A percentile compares a stretch with the other conserved stretches of the same genome.
Conservation (phyloP, 2,113 vertebrate species). For the Thinocorus orbignyianus region DNA sequence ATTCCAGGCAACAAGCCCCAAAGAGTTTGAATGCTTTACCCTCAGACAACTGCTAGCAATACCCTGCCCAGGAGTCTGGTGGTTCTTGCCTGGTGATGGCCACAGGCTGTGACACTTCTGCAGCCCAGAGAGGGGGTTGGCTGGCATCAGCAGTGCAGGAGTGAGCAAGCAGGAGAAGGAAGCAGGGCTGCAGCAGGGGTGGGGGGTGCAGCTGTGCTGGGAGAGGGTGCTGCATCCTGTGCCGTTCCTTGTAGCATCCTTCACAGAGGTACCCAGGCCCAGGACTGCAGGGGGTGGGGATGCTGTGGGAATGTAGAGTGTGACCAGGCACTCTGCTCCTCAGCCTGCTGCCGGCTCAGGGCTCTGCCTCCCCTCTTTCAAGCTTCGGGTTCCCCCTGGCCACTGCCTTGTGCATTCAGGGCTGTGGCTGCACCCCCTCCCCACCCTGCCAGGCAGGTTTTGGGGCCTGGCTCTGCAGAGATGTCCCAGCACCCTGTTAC, state of each 20-base stretch:
- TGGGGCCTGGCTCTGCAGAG: not conserved
- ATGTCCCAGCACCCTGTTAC: not conserved
- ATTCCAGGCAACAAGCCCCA: not conserved
- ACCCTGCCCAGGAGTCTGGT: not conserved
- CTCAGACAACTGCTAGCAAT: not conserved
- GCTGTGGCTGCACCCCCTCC: not conserved
- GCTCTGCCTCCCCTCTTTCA: not conserved
- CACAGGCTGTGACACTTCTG: not conserved
- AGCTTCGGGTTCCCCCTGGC: not conserved
- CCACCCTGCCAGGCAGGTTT: not conserved
- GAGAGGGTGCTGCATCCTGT: not conserved
- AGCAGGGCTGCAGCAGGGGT: fast-evolving
- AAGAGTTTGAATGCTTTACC: not conserved
- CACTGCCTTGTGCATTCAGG: not conserved
- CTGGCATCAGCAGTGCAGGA: not conserved
- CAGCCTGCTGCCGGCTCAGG: fast-evolving
- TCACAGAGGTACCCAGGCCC: not conserved
- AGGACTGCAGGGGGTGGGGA: not conserved
- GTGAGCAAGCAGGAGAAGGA: not conserved
- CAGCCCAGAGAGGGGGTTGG: not conserved
- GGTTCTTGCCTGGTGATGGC: not conserved
- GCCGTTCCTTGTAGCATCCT: not conserved
- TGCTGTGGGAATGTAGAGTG: not conserved
- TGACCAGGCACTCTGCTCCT: not conserved
- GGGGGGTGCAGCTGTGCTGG: not conserved